phyloP scores from a whole-genome alignment of 2,797 vertebrate genomes.

The Ispidina lecontei region DNA sequence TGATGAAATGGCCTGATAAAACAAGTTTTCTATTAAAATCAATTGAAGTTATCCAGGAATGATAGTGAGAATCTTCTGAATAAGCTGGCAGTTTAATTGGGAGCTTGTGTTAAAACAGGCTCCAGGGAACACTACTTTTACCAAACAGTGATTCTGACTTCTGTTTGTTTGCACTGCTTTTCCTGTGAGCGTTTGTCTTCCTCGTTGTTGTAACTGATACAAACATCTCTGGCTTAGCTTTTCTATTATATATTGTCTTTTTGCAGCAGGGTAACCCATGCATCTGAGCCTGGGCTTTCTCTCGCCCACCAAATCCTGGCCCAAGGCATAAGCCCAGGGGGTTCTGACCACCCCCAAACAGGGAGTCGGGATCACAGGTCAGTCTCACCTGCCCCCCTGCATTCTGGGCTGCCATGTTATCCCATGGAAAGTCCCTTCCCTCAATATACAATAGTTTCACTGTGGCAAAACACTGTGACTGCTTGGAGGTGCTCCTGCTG shows the following conservation, averaged over 20 bases:
- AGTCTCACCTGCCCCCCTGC: constrained; percentile 78
- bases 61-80: not conserved
- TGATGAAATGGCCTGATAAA: constrained; percentile 13
- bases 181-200: constrained; percentile 73
- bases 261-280: constrained; percentile 83
- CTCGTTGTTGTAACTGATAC: constrained; percentile 73
- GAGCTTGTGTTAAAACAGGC: constrained; percentile 52
- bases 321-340: constrained; percentile 83
- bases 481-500: constrained; percentile 76
- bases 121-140: not conserved
- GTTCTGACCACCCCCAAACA: constrained; percentile 80
- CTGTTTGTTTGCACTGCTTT: constrained; percentile 66
- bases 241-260: constrained; percentile 85
- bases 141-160: constrained; percentile 22
- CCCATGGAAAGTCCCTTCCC: constrained; percentile 65
- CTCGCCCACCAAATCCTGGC: constrained; percentile 80
- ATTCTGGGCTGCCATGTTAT: constrained; percentile 74
- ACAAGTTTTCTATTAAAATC: not conserved
- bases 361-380: constrained; percentile 84
- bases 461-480: constrained; percentile 65
- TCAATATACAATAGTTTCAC: constrained; percentile 66
- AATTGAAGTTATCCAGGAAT: not conserved
- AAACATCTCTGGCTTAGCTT: constrained; percentile 75
- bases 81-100: not conserved
- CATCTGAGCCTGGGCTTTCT: constrained; percentile 84